phyloP scores from a whole-genome alignment of 2,888 invertebrate species.

The Polylopha cassiicola region DNA sequence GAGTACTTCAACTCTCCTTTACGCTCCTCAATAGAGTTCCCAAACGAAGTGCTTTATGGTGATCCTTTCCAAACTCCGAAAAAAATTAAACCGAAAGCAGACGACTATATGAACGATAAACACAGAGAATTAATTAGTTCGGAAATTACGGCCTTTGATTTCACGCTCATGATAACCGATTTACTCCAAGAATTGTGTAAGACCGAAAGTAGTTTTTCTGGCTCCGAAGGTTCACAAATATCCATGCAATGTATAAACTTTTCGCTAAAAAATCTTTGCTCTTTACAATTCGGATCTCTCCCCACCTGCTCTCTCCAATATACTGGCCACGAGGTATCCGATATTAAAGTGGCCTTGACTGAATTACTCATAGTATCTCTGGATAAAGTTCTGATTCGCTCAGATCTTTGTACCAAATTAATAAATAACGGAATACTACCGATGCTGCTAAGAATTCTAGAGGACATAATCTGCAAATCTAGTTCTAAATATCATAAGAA shows the following conservation, averaged over 20 bases:
- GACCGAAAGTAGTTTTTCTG: conserved; percentile 69
- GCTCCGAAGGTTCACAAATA: conserved; percentile 73
- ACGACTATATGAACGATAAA: conserved; percentile 73
- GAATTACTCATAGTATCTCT: conserved; percentile 76
- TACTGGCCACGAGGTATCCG: conserved; percentile 55
- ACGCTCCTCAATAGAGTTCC: conserved; percentile 51
- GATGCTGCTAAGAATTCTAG: conserved; percentile 76
- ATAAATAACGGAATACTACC: conserved; percentile 80
- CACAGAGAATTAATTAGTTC: conserved; percentile 71
- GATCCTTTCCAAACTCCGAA: conserved; percentile 52
- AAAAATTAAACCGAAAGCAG: conserved; percentile 63
- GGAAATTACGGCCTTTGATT: conserved; percentile 74
- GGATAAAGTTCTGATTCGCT: conserved; percentile 71
- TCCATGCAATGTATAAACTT: conserved; percentile 79
- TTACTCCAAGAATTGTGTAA: conserved; percentile 73
- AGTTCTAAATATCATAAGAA: conserved; percentile 41
- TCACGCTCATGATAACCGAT: conserved; percentile 75
- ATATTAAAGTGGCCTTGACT: conserved; percentile 74
- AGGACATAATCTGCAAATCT: conserved; percentile 70
- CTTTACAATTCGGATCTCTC: conserved; percentile 76
- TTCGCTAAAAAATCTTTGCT: conserved; percentile 77
- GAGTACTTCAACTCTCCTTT: conserved; percentile 76
- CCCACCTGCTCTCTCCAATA: conserved; percentile 43
- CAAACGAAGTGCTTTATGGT: conserved; percentile 53
- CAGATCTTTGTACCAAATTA: conserved; percentile 74